These are phyloP conservation scores for Lasioglossum morio DNA, from an alignment of 2,888 invertebrate genomes.

Conservation along the genomic window DNA sequence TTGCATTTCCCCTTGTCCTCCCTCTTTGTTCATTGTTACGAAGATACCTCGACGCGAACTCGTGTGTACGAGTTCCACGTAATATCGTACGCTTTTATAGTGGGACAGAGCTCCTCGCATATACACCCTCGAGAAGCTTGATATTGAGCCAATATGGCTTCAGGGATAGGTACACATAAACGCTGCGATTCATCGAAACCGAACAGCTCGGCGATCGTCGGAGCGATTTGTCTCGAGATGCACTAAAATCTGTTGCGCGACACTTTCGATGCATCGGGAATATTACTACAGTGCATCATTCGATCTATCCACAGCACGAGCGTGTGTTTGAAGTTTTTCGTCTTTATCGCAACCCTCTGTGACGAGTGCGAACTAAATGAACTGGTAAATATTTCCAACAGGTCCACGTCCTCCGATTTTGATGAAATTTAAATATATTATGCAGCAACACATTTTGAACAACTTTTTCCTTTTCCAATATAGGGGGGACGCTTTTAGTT, in stretches of 20 bases:
- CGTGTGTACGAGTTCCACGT: neutral
- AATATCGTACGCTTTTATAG: conserved; percentile 1
- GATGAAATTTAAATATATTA: too few relatives aligned
- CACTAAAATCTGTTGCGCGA: conserved; percentile 12
- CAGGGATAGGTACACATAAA: conserved; percentile 40
- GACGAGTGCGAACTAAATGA: too few relatives aligned
- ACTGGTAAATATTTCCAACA: too few relatives aligned
- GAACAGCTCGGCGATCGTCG: neutral
- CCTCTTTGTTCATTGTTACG: neutral
- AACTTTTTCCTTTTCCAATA: too few relatives aligned
- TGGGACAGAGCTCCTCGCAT: neutral
- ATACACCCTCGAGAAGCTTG: neutral
- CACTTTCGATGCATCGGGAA: neutral
- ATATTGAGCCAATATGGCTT: conserved; percentile 5
- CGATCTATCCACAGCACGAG: neutral
- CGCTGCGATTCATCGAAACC: conserved; percentile 15
- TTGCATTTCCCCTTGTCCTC: neutral
- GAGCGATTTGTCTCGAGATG: conserved; percentile 1
- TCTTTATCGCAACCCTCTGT: neutral
- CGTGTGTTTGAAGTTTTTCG: neutral
- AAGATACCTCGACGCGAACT: neutral
- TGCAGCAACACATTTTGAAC: too few relatives aligned
- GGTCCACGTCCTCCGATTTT: too few relatives aligned
- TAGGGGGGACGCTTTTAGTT: too few relatives aligned
- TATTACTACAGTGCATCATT: too few relatives aligned